Evolutionary conservation across 1,140 invertebrate species (phyloP), one percentile per base, ranked within the genome.

Genomic region (Copidosoma floridanum): DNA sequence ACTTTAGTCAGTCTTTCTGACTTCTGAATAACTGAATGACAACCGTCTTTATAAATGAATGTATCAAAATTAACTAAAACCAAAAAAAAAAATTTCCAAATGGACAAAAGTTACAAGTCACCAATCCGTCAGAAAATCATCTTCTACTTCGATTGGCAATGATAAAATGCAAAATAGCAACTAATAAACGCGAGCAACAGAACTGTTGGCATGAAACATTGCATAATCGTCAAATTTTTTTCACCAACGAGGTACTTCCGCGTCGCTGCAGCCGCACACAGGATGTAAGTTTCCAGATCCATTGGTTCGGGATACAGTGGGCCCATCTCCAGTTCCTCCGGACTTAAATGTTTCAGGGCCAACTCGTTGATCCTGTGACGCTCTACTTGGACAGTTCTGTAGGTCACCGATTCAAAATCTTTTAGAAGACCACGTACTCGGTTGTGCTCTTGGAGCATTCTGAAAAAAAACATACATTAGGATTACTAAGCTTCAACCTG

Each of bases 201-300:
- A n/a, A n/a, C n/a, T n/a, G n/a, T n/a, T n/a, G 44, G 56, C 16
- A 58, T 46, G 44, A 71, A 69, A 37, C 60, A 67, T 38, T 55
- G 66, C 3, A 73, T 53, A n/a, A 72, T 47, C 29, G 32, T 64
- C 12, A 70, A 41, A 54, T 67, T 71, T n/a, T 14, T 27, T 23
- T 75, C 67, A 40, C 71, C 64, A 27, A 68, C 66, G 54, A 73
- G 75, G 54, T 74, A 61, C 46, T 72, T 76, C 43, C 52, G 68
- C 8, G 66, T 55, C 10, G 71, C 57, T 18, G 75, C 75, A 12
- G 71, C 69, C 1, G 66, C 53, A 27, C 74, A 77, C 3, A 76
- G 46, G 7, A 73, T 61, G 53, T 77, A 77, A 60, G 66, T 60
- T 56, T 77, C 75, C 12, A 76, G 44, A 60, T 77, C 75, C 35